Percentiles rank a stretch among this genome's conserved stretches.
These are phyloP conservation scores for Ophioderma brevispina DNA, from an alignment of 35 echinoderm and acorn worm species.

Conservation along the genomic window DNA sequence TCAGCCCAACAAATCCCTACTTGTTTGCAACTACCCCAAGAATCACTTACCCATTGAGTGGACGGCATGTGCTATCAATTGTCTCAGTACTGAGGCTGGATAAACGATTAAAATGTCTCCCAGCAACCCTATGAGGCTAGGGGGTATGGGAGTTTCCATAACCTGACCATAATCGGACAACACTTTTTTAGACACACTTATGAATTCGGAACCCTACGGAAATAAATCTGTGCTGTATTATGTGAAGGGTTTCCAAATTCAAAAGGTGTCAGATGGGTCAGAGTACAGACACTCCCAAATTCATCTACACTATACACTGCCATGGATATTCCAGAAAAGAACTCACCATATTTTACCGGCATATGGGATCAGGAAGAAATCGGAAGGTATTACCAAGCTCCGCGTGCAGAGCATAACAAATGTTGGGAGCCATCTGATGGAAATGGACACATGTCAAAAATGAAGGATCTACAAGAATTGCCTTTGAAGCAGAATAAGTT, in stretches of 20 bases:
- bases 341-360: slow-evolving; percentile 23
- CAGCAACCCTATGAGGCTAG: slow-evolving; percentile 47
- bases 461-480: no score
- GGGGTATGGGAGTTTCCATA: no score
- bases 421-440: slow-evolving; percentile 11
- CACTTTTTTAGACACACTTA: no score
- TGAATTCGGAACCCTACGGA: no score
- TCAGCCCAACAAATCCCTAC: no score
- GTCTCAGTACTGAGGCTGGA: slow-evolving; percentile 3
- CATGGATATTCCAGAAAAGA: slow-evolving; percentile 51
- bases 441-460: slow-evolving; percentile 8
- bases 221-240: no score
- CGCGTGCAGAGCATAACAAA: slow-evolving; percentile 24
- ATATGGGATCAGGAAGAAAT: slow-evolving; percentile 52
- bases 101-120: slow-evolving; percentile 1
- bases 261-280: no score
- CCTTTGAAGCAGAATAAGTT: no score
- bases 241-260: no score
- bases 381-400: slow-evolving; percentile 45
- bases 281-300: no score
- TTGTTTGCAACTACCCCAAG: slow-evolving; percentile 2
- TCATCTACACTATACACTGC: slow-evolving; percentile 26
- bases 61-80: slow-evolving; percentile 55
- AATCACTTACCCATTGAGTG: slow-evolving; percentile 25
- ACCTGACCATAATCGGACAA: no score